Conservation (phyloP, 2,797 vertebrate species). For the Sebastes diploproa region DNA sequence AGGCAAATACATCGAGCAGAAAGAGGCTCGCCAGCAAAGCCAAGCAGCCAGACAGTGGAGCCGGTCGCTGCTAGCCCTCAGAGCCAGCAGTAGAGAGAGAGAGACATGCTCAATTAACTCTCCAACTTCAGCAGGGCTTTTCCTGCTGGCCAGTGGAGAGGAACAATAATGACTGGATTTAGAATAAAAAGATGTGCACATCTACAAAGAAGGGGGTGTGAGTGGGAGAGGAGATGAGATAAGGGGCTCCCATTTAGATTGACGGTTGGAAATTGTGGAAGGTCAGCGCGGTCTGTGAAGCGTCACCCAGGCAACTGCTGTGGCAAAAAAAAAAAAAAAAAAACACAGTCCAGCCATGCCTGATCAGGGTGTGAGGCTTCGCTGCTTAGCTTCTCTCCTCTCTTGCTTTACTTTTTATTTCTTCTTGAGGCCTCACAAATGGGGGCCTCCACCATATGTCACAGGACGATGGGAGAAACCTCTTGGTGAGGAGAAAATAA, state of each 20-base stretch:
- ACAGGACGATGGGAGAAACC: slow-evolving; percentile 42
- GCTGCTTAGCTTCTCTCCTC: slow-evolving; percentile 51
- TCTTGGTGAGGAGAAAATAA: slow-evolving; percentile 62
- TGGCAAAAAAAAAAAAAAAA: slow-evolving; percentile 66
- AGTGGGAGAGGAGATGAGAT: slow-evolving; percentile 69
- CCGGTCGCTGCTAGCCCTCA: slow-evolving; percentile 61
- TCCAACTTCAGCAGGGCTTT: slow-evolving; percentile 82
- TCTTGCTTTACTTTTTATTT: slow-evolving; percentile 41
- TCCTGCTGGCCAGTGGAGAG: slow-evolving; percentile 84
- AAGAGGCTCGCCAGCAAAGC: slow-evolving; percentile 65
- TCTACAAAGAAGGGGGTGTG: slow-evolving; percentile 80
- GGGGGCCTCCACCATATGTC: slow-evolving; percentile 56
- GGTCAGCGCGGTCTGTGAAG: slow-evolving; percentile 80
- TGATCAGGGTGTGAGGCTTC: slow-evolving; percentile 64
- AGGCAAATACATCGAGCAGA: slow-evolving; percentile 78
- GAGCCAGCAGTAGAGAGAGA: slow-evolving; percentile 62
- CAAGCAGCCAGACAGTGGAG: slow-evolving; percentile 69
- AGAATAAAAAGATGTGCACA: slow-evolving; percentile 86
- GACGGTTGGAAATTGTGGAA: slow-evolving; percentile 82
- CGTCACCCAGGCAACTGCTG: slow-evolving; percentile 76
- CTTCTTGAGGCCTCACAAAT: slow-evolving; percentile 53
- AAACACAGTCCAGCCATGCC: slow-evolving; percentile 68
- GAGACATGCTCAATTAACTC: slow-evolving; percentile 85
- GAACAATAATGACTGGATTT: slow-evolving; percentile 86
- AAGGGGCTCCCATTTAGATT: slow-evolving; percentile 81